Conservation (phyloP, 2,113 vertebrate species). For the Phainopepla nitens region DNA sequence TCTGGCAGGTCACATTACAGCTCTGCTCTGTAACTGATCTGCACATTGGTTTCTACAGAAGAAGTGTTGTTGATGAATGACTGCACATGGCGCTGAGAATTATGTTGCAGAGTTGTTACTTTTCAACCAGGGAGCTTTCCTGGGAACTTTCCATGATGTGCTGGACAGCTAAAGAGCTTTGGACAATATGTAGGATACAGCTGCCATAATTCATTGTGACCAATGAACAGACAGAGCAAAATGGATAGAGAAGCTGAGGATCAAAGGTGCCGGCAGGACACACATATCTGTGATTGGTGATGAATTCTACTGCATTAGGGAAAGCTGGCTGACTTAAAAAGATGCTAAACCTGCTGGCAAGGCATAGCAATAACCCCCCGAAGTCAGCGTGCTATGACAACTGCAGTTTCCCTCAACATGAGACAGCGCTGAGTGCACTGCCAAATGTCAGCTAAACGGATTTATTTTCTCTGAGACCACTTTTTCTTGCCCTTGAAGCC, state of each 20-base stretch:
- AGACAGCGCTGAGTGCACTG: background rate
- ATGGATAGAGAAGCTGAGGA: constrained; percentile 34
- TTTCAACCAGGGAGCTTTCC: constrained; percentile 59
- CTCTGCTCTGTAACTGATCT: constrained; percentile 60
- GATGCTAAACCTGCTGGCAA: constrained; percentile 24
- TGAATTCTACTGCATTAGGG: constrained; percentile 23
- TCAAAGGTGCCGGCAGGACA: constrained; percentile 43
- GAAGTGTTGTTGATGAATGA: constrained; percentile 67
- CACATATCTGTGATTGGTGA: background rate
- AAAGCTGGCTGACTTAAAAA: constrained; percentile 12
- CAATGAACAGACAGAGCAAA: constrained; percentile 36
- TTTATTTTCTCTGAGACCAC: background rate
- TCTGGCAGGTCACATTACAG: constrained; percentile 61
- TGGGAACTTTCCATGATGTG: constrained; percentile 48
- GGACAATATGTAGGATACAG: constrained; percentile 1
- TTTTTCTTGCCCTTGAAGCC: background rate
- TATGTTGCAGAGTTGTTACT: constrained; percentile 63
- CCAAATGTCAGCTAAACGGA: background rate
- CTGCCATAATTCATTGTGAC: constrained; percentile 50
- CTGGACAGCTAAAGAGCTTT: constrained; percentile 37
- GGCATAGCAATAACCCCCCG: background rate
- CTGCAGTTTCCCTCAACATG: background rate
- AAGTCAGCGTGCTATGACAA: background rate
- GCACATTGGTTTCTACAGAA: constrained; percentile 34
- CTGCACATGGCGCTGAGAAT: constrained; percentile 57